phyloP scores from a whole-genome alignment of 2,113 vertebrate genomes.

The Turdus rufiventris region DNA sequence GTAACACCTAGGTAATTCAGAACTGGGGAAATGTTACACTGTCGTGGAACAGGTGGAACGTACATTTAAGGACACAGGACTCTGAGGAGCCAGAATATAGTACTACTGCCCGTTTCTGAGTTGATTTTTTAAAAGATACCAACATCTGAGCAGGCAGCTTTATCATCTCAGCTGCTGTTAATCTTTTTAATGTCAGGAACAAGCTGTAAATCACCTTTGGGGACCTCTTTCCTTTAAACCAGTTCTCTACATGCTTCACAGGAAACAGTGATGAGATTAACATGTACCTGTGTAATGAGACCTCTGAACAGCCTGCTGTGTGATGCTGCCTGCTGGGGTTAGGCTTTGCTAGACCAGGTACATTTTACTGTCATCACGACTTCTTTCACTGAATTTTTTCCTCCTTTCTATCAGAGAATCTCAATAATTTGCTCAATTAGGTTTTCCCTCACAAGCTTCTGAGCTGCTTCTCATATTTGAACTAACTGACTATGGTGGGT shows the following conservation, averaged over 20 bases:
- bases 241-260: not conserved
- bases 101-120: not conserved
- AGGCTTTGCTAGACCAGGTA: not conserved
- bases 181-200: not conserved
- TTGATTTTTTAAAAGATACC: not conserved
- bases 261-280: not conserved
- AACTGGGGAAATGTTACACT: not conserved
- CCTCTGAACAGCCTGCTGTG: not conserved
- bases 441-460: not conserved
- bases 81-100: not conserved
- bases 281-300: rapidly evolving
- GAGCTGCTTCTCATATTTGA: not conserved
- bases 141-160: not conserved
- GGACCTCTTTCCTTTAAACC: not conserved
- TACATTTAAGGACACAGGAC: not conserved
- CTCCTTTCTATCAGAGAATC: not conserved
- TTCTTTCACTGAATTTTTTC: not conserved
- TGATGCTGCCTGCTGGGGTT: not conserved
- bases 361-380: not conserved
- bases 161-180: not conserved
- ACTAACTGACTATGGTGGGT: not conserved
- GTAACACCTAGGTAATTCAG: not conserved
- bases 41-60: not conserved
- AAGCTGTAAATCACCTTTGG: not conserved
- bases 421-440: not conserved